Conservation (phyloP, 1,140 invertebrate species). For the Orchestia grillus region DNA sequence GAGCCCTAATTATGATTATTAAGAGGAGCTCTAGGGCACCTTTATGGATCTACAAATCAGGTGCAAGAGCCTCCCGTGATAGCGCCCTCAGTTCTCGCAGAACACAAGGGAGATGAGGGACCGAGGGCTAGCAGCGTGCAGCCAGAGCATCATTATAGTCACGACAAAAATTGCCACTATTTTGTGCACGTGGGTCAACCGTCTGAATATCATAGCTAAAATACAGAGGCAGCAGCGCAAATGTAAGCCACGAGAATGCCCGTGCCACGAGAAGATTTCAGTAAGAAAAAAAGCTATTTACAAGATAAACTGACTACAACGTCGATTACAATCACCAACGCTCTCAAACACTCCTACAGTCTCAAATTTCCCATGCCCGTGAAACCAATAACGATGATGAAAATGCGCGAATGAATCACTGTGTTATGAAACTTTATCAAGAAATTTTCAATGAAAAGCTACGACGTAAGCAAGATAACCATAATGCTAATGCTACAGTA, state of each 20-base stretch:
- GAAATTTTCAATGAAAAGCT: neutral
- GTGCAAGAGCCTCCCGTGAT: neutral
- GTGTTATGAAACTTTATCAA: neutral
- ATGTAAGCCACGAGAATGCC: no score
- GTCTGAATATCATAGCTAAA: neutral
- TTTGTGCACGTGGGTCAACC: neutral
- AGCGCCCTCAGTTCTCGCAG: neutral
- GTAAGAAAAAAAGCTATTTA: neutral
- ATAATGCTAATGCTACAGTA: neutral
- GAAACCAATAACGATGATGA: neutral
- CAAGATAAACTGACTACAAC: neutral
- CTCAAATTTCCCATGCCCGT: neutral
- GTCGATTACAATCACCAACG: neutral
- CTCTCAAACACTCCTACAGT: neutral
- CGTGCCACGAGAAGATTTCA: neutral
- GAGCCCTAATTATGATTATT: slow-evolving; percentile 48
- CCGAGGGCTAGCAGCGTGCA: neutral
- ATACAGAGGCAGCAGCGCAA: neutral
- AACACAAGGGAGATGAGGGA: neutral
- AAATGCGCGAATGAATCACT: neutral
- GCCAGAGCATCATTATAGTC: neutral
- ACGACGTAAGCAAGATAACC: neutral
- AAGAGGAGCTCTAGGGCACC: slow-evolving; percentile 25
- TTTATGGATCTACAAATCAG: slow-evolving; percentile 30
- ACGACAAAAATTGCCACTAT: neutral